Percentiles rank a stretch among this genome's conserved stretches.
Conservation (phyloP, 2,113 vertebrate species). For the Melozone crissalis region DNA sequence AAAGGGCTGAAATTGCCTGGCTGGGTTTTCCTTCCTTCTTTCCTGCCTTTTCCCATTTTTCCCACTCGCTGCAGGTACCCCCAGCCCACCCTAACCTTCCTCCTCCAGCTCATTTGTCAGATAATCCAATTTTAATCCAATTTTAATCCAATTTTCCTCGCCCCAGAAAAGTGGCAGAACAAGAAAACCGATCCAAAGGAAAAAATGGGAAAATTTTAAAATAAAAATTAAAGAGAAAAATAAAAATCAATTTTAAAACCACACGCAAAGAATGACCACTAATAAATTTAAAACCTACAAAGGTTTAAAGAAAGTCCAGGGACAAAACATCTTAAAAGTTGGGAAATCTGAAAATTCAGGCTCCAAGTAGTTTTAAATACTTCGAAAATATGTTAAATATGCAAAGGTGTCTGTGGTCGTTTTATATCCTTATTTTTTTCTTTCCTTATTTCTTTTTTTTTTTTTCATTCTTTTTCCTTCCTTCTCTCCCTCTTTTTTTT, state of each 20-base stretch:
- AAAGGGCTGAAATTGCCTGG: neutral
- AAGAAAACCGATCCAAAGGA: neutral
- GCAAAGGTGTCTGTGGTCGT: fast-evolving
- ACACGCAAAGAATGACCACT: fast-evolving
- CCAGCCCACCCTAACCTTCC: too few species aligned
- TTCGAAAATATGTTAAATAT: neutral
- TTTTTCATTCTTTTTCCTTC: fast-evolving
- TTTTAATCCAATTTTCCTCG: neutral
- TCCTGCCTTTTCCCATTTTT: neutral
- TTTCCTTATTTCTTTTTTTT: neutral
- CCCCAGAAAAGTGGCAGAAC: neutral
- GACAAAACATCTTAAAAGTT: neutral
- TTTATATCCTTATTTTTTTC: neutral
- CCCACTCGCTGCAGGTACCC: too few species aligned
- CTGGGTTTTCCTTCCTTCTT: too few species aligned
- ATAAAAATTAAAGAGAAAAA: too few species aligned
- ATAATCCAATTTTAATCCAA: neutral
- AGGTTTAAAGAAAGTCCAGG: neutral
- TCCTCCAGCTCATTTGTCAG: neutral
- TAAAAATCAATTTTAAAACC: fast-evolving
- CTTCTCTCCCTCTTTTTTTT: neutral
- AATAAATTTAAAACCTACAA: fast-evolving
- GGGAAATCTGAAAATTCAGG: neutral
- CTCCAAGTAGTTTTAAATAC: neutral
- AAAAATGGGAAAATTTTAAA: neutral